Evolutionary conservation across 1,140 invertebrate genomes (phyloP).

Genomic region (Drosophila sp.): DNA sequence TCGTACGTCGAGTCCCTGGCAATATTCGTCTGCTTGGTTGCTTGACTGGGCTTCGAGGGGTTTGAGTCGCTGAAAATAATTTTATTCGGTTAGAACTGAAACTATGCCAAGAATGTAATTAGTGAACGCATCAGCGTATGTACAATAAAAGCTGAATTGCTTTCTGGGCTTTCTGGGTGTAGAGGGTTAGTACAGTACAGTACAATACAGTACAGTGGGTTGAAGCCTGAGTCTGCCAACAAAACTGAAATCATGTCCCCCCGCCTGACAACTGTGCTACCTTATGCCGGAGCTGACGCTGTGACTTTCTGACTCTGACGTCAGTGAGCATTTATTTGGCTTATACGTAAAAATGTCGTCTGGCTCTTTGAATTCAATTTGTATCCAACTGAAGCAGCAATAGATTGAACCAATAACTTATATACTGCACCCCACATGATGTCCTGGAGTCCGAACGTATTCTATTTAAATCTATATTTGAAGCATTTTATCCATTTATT

Average conservation of each 20-base stretch:
- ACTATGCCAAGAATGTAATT: constrained; percentile 96
- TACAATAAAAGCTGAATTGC: constrained; percentile 56
- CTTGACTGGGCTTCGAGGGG: constrained; percentile 22
- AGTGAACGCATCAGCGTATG: constrained; percentile 89
- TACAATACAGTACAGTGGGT: no score
- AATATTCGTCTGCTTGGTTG: constrained; percentile 39
- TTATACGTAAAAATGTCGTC: constrained; percentile 41
- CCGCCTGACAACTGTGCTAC: neutral
- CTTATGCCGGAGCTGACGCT: constrained; percentile 21
- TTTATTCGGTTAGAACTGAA: constrained; percentile 86
- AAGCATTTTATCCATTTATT: neutral
- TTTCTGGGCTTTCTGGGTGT: constrained; percentile 61
- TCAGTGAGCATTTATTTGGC: constrained; percentile 26
- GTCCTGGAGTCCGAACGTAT: neutral
- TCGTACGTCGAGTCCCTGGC: neutral
- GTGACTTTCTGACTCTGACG: constrained; percentile 16
- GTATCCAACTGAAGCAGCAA: constrained; percentile 18
- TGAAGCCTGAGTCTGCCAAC: constrained; percentile 45
- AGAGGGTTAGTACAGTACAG: constrained; percentile 74
- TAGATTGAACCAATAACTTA: constrained; percentile 9
- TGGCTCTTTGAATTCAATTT: constrained; percentile 39
- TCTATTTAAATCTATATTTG: neutral
- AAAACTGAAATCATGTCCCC: constrained; percentile 14
- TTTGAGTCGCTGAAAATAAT: constrained; percentile 71
- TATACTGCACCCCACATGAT: neutral